Evolutionary conservation across 2,888 invertebrate genomes (phyloP).

Genomic region (Limenitis camilla): DNA sequence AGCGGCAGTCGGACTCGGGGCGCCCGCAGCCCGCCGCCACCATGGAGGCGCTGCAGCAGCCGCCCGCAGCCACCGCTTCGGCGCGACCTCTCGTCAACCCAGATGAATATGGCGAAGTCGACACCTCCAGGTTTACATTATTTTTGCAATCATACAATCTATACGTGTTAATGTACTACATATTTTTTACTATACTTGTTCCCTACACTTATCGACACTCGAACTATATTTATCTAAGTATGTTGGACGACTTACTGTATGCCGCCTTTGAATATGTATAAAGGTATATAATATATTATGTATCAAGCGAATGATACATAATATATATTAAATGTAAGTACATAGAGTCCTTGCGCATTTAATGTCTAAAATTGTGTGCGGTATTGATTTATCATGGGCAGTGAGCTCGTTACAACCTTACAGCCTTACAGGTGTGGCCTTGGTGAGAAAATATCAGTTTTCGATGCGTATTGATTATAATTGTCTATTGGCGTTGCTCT

Average conservation of each 20-base stretch:
- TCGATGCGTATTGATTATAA: not conserved
- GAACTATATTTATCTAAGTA: no score
- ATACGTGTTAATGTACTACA: not conserved
- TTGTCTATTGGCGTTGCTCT: not conserved
- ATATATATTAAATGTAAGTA: no score
- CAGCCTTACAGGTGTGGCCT: constrained; percentile 10
- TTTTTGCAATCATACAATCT: not conserved
- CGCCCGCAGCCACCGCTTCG: constrained; percentile 34
- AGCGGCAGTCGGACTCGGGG: constrained; percentile 24
- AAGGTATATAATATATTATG: no score
- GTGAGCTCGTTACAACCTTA: not conserved
- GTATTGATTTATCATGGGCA: constrained; percentile 10
- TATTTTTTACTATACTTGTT: not conserved
- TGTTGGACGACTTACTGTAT: no score
- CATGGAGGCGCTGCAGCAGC: constrained; percentile 43
- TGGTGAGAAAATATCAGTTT: not conserved
- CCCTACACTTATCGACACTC: no score
- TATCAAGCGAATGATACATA: no score
- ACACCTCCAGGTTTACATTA: constrained; percentile 79
- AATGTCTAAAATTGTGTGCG: not conserved
- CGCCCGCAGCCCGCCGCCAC: constrained; percentile 35
- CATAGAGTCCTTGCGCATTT: no score
- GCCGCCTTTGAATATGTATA: no score
- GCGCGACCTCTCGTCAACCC: constrained; percentile 86
- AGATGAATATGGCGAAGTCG: constrained; percentile 88